Conservation (phyloP, 2,888 invertebrate species). For the Ferdinandea cuprea region DNA sequence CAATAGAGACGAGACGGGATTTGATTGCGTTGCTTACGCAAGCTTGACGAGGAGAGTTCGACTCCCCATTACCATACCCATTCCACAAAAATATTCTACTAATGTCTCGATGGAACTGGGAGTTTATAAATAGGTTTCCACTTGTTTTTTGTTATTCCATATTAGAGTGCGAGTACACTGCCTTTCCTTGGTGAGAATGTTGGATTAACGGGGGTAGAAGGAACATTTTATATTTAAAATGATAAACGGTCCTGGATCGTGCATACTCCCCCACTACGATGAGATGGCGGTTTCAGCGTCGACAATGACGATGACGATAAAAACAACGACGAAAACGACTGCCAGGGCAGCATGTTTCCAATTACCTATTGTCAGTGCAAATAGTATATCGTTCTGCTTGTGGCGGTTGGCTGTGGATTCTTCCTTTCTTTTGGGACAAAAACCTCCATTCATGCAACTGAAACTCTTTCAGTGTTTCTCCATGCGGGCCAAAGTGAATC, state of each 20-base stretch:
- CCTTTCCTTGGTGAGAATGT: background rate
- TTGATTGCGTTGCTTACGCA: conserved; percentile 69
- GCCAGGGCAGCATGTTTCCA: conserved; percentile 54
- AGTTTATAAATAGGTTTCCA: conserved; percentile 64
- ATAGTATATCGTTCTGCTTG: conserved; percentile 37
- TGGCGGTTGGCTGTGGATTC: conserved; percentile 23
- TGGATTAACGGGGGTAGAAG: background rate
- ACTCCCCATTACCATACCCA: conserved; percentile 13
- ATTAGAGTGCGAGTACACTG: conserved; percentile 2
- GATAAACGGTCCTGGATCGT: conserved; percentile 9
- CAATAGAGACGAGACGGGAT: conserved; percentile 39
- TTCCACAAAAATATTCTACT: background rate
- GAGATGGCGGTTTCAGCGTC: background rate
- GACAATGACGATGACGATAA: background rate
- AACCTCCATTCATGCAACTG: conserved; percentile 55
- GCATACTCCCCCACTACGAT: conserved; percentile 22
- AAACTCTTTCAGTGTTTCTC: conserved; percentile 57
- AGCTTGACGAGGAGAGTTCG: conserved; percentile 12
- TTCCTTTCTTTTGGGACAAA: conserved; percentile 46
- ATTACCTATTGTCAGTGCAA: conserved; percentile 58
- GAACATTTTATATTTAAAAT: no score
- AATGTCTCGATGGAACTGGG: conserved; percentile 33
- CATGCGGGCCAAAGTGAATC: conserved; percentile 32
- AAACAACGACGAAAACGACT: background rate
- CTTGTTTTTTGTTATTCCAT: conserved; percentile 33